Percentiles rank a stretch among this genome's conserved stretches.
Conservation (phyloP, 2,113 vertebrate genomes). For the Cinclus cinclus region DNA sequence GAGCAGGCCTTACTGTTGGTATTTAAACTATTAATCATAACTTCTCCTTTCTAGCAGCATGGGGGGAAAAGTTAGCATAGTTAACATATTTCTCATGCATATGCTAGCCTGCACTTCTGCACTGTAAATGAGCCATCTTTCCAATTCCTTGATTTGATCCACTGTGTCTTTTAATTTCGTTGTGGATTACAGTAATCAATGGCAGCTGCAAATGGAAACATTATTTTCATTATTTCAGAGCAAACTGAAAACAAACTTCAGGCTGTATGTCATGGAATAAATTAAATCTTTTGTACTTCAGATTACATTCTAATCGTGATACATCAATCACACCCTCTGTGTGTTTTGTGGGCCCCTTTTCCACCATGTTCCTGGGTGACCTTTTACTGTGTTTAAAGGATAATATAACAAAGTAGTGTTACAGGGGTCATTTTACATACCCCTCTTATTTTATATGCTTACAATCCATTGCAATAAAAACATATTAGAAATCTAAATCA, state of each 20-base stretch:
- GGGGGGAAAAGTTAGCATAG: constrained; percentile 16
- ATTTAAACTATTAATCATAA: constrained; percentile 55
- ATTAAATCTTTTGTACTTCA: constrained; percentile 23
- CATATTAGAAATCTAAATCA: neutral
- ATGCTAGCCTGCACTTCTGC: neutral
- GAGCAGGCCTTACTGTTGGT: neutral
- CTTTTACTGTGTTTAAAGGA: constrained; percentile 38
- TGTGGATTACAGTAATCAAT: constrained; percentile 17
- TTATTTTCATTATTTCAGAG: constrained; percentile 25
- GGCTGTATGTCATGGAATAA: constrained; percentile 6
- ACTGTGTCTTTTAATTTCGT: constrained; percentile 20
- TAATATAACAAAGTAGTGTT: constrained; percentile 1
- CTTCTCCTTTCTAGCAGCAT: neutral
- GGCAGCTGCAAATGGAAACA: neutral
- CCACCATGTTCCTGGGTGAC: neutral
- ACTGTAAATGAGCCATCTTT: neutral
- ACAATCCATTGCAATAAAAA: constrained; percentile 32
- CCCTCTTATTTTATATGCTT: constrained; percentile 15
- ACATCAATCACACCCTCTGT: constrained; percentile 6
- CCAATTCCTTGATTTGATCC: constrained; percentile 1
- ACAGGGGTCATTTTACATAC: neutral
- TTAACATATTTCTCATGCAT: constrained; percentile 31
- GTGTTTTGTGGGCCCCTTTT: constrained; percentile 16
- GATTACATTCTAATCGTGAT: neutral
- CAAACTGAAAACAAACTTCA: constrained; percentile 45